Evolutionary conservation across 1,140 invertebrate species (phyloP).

Genomic region (Achatina immaculata): DNA sequence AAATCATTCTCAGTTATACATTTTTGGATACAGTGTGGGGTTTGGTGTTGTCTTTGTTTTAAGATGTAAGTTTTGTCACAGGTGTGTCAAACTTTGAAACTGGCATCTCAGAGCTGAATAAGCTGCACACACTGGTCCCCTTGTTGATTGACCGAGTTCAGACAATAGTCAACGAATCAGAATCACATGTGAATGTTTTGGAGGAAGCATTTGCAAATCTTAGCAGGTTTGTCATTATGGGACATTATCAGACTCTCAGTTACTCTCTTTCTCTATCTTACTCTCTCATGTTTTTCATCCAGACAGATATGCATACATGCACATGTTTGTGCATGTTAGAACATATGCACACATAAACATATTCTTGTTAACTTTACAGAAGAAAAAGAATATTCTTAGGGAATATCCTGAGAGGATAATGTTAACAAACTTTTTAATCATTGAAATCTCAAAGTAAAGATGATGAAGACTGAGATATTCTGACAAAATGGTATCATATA

Average conservation of each 20-base stretch:
- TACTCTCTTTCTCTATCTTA: conserved; percentile 1
- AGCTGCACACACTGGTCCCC: neutral
- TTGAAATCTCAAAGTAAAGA: too few species aligned
- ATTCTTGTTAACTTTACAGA: too few species aligned
- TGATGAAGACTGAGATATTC: too few species aligned
- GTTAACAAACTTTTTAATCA: too few species aligned
- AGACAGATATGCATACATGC: too few species aligned
- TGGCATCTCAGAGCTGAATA: neutral
- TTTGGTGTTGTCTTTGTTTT: neutral
- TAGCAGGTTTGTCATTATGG: conserved; percentile 1
- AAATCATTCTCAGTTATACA: too few species aligned
- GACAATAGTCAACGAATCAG: neutral
- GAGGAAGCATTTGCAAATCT: neutral
- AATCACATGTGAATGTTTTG: neutral
- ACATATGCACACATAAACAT: too few species aligned
- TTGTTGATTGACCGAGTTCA: neutral
- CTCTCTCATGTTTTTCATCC: neutral
- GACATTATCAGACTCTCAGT: neutral
- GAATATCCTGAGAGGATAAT: too few species aligned
- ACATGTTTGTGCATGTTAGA: too few species aligned
- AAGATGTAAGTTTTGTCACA: neutral
- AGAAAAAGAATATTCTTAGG: too few species aligned
- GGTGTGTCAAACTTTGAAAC: conserved; percentile 7
- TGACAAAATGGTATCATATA: too few species aligned
- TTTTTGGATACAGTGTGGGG: too few species aligned